Conservation (phyloP, 2,113 vertebrate genomes). For the Forbesichthys papilliferus region DNA sequence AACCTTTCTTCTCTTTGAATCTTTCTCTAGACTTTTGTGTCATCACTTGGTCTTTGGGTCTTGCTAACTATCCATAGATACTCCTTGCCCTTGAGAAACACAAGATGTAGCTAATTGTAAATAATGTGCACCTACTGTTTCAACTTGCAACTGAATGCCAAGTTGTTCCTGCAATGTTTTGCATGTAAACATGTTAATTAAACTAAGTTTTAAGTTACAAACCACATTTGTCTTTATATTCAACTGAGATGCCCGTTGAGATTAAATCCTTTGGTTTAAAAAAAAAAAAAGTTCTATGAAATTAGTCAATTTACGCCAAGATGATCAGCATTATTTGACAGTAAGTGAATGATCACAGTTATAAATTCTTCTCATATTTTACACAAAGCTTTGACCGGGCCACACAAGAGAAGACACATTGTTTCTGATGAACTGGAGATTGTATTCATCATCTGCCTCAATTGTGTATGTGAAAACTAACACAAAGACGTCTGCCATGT, state of each 20-base stretch:
- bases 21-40: slow-evolving; percentile 31
- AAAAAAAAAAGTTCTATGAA: no score
- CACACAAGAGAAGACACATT: slow-evolving; percentile 26
- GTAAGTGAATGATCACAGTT: neutral
- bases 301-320: no score
- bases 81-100: slow-evolving; percentile 45
- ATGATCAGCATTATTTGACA: neutral
- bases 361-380: slow-evolving; percentile 22
- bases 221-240: slow-evolving; percentile 4
- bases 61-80: slow-evolving; percentile 37
- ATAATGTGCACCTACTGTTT: slow-evolving; percentile 53
- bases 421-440: neutral
- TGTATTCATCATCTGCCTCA: no score
- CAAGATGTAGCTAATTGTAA: slow-evolving; percentile 51
- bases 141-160: slow-evolving; percentile 45
- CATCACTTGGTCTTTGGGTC: slow-evolving; percentile 28
- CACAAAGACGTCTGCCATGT: neutral
- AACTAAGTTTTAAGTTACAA: slow-evolving; percentile 24
- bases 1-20: slow-evolving; percentile 29
- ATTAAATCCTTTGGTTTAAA: neutral
- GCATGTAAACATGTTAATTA: slow-evolving; percentile 72
- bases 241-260: neutral
- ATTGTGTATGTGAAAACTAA: neutral
- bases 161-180: slow-evolving; percentile 51
- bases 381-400: slow-evolving; percentile 14